These are phyloP conservation scores for Drosophila varians DNA, from an alignment of 1,140 invertebrate species.

Conservation along the genomic window DNA sequence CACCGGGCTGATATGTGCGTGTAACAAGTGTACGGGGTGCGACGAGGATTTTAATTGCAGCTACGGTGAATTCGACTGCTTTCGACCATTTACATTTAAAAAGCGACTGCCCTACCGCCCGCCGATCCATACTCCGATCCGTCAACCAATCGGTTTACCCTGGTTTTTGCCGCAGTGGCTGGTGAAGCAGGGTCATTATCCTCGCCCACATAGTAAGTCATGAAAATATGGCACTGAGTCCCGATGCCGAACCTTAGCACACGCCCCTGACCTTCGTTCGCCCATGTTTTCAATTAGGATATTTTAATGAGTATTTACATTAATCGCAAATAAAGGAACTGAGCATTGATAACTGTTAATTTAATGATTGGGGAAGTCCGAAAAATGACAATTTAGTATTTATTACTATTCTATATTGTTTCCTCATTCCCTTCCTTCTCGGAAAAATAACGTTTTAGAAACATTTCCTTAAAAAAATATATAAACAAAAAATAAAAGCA, in stretches of 20 bases:
- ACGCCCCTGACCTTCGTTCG: not conserved
- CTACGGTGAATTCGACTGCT: conserved; percentile 1
- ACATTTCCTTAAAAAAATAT: no score
- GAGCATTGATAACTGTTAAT: not conserved
- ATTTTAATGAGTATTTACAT: conserved; percentile 4
- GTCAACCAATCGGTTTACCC: not conserved
- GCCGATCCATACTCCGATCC: not conserved
- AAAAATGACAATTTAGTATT: not conserved
- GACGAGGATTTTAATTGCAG: not conserved
- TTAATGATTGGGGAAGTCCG: not conserved
- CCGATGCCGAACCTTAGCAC: not conserved
- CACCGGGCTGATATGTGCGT: conserved; percentile 1
- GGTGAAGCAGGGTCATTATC: conserved; percentile 1
- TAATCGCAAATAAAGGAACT: conserved; percentile 24
- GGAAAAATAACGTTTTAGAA: no score
- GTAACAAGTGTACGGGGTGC: conserved; percentile 13
- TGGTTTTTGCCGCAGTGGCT: conserved; percentile 21
- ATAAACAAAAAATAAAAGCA: no score
- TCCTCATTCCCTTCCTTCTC: no score
- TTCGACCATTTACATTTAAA: not conserved
- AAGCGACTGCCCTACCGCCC: not conserved
- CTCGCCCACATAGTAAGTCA: not conserved
- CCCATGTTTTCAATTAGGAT: not conserved
- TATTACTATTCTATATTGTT: not conserved
- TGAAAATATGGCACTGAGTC: not conserved